Evolutionary conservation across 2,113 vertebrate genomes (phyloP).

Genomic region (Gavialis gangeticus): DNA sequence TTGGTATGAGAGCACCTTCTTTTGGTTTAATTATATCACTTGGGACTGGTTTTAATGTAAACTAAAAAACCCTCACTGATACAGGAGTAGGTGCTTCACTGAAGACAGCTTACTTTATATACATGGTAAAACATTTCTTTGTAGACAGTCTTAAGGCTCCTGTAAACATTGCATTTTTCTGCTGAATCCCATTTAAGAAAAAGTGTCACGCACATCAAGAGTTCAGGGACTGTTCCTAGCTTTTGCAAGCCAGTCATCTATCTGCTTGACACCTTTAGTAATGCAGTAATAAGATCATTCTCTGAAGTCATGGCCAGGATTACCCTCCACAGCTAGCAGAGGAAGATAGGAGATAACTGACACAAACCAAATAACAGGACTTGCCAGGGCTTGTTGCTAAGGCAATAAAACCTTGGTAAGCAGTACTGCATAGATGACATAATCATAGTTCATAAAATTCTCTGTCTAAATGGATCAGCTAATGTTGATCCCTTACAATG

Average conservation of each 20-base stretch:
- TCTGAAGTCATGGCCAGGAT: not conserved
- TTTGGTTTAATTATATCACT: not conserved
- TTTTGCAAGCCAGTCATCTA: not conserved
- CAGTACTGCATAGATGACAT: not conserved
- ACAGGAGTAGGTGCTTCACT: not conserved
- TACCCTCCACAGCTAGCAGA: not conserved
- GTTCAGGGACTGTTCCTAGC: not conserved
- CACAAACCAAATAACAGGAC: not conserved
- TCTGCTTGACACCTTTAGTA: not conserved
- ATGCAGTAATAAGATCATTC: not conserved
- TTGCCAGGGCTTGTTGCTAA: not conserved
- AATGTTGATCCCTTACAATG: not conserved
- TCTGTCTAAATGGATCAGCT: not conserved
- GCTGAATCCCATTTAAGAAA: not conserved
- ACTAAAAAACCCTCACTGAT: not conserved
- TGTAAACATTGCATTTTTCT: not conserved
- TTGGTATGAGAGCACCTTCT: not conserved
- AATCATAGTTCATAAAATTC: not conserved
- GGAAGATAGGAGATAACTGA: not conserved
- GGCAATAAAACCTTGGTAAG: not conserved
- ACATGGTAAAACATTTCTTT: not conserved
- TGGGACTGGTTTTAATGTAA: not conserved
- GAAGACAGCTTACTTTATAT: not conserved
- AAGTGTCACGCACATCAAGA: not conserved
- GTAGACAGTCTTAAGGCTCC: not conserved